Evolutionary conservation across 2,113 vertebrate species (phyloP), one percentile per base, ranked within the genome.

Genomic region (Macroglossus sobrinus): DNA sequence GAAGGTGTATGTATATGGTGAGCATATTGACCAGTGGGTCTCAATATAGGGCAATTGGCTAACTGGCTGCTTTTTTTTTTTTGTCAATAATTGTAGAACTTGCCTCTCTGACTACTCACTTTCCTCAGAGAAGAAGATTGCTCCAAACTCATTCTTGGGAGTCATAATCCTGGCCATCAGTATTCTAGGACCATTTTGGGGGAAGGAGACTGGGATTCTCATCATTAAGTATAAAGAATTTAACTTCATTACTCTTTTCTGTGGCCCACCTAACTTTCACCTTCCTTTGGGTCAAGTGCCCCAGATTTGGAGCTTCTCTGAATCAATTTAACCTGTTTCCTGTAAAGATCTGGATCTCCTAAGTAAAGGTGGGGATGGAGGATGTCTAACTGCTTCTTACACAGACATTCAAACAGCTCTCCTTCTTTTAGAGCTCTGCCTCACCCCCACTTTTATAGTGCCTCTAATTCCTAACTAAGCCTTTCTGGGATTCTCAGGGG

Each of bases 171-270:
- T 76, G 47, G 14, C 12, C 78, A 12, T 66, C 63, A 75, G 16
- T 88, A 33, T 94, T 85, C 57, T 64, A 26, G 47, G 47, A 94
- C 68, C 84, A 81, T 76, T 33, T 47, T 72, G 21, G 16, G 53
- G 68, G 45, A 93, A 80, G 18, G 35, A 95, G 85, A 59, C 45
- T 72, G n/a, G 40, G n/a, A 94, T 28, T 91, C 64, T 94, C 74
- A 82, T n/a, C 38, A 30, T 75, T 79, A 96, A 93, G 33, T 59
- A 82, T 89, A 47, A 89, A 66, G 18, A 66, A 22, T 84, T 95
- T 63, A 87, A 84, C 28, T 66, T 76, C n/a, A 78, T 89, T 63
- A 63, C 15, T 53, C 19, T 35, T 79, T 93, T 93, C 26, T 68
- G 81, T 80, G 43, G 21, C 26, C 35, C 13, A 79, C 38, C 18